phyloP scores from a whole-genome alignment of 2,113 vertebrate genomes.

The Bos indicus region DNA sequence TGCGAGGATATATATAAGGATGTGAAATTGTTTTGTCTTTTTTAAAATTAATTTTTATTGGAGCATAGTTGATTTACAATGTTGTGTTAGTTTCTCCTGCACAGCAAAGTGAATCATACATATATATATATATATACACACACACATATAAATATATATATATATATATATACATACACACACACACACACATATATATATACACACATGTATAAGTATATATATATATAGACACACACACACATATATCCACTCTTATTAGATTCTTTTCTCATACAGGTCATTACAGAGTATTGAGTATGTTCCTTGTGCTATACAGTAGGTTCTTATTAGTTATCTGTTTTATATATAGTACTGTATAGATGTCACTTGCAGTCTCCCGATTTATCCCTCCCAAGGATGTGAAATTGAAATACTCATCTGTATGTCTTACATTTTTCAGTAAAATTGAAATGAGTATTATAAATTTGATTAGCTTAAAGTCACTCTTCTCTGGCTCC shows the following conservation, averaged over 20 bases:
- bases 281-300: neutral
- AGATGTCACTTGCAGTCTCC: neutral
- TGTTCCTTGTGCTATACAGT: neutral
- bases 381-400: neutral
- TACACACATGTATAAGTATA: neutral
- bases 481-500: neutral
- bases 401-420: neutral
- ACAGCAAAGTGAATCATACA: neutral
- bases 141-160: no score
- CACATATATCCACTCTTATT: neutral
- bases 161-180: no score
- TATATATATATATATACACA: neutral
- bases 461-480: conserved; percentile 13
- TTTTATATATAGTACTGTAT: neutral
- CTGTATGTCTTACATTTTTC: neutral
- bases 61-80: neutral
- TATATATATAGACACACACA: neutral
- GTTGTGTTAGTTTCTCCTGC: neutral
- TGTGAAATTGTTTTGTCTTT: neutral
- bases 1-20: neutral
- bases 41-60: neutral
- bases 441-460: conserved; percentile 25
- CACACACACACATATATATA: no score
- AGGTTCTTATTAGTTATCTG: neutral
- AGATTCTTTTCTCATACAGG: neutral